Conservation (phyloP, 2,113 vertebrate genomes). For the Scortum barcoo region DNA sequence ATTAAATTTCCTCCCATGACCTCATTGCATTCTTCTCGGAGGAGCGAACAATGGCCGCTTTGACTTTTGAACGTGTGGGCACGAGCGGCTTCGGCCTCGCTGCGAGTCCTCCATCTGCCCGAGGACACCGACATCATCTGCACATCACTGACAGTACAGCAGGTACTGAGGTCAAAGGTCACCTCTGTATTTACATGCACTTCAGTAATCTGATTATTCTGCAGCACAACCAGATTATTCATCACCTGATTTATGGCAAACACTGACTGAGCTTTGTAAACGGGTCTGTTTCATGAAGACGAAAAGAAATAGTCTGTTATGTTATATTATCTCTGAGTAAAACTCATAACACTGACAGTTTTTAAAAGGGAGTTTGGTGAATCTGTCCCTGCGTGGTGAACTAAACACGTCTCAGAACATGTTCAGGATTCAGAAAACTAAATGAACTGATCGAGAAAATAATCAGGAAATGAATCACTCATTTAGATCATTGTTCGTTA, state of each 20-base stretch:
- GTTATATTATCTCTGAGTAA: neutral
- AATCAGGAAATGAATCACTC: too few species aligned
- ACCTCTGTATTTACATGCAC: neutral
- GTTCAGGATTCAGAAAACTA: too few species aligned
- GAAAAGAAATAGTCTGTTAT: neutral
- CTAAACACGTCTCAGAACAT: neutral
- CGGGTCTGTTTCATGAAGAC: too few species aligned
- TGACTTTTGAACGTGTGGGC: slow-evolving; percentile 86
- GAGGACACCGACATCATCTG: neutral
- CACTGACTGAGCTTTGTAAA: too few species aligned
- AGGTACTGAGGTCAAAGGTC: slow-evolving; percentile 37
- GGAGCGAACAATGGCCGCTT: slow-evolving; percentile 88
- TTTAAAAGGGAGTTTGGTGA: neutral
- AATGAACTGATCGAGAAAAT: too few species aligned
- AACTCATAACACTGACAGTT: neutral
- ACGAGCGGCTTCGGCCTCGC: slow-evolving; percentile 16
- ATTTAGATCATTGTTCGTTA: too few species aligned
- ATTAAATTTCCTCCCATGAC: slow-evolving; percentile 88
- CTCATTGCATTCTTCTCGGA: slow-evolving; percentile 88
- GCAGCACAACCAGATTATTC: neutral
- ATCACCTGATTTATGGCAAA: neutral
- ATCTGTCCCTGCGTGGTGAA: too few species aligned
- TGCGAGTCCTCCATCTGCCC: slow-evolving; percentile 48
- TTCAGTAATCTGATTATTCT: neutral
- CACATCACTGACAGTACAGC: neutral